Percentiles rank a stretch among this genome's conserved stretches.
Conservation (phyloP, 2,888 invertebrate species). For the Nudaria mundana region DNA sequence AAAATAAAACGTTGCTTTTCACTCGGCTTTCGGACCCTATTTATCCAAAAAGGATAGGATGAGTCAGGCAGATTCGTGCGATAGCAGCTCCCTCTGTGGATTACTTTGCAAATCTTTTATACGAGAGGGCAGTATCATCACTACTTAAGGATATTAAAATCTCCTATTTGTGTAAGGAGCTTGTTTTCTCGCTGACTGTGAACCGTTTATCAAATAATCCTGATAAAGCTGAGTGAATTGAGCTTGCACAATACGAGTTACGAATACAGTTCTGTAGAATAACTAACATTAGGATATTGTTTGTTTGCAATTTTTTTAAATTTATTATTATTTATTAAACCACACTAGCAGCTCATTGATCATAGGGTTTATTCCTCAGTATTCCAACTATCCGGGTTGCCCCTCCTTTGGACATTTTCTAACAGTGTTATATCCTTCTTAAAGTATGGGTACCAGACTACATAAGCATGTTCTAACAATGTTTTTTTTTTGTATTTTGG, state of each 20-base stretch:
- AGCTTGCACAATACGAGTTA: constrained; percentile 25
- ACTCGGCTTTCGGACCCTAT: constrained; percentile 66
- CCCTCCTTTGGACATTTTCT: too few relatives aligned
- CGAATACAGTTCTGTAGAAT: neutral
- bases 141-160: constrained; percentile 81
- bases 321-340: too few relatives aligned
- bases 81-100: constrained; percentile 74
- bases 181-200: constrained; percentile 71
- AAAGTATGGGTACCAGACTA: too few relatives aligned
- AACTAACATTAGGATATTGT: neutral
- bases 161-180: constrained; percentile 75
- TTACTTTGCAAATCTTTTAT: constrained; percentile 81
- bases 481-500: too few relatives aligned
- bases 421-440: too few relatives aligned
- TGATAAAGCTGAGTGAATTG: constrained; percentile 49
- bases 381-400: too few relatives aligned
- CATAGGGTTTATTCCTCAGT: too few relatives aligned
- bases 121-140: constrained; percentile 72
- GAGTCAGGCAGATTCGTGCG: constrained; percentile 78
- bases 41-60: constrained; percentile 78
- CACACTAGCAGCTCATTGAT: too few relatives aligned
- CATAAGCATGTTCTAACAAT: too few relatives aligned
- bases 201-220: constrained; percentile 64
- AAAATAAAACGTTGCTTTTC: constrained; percentile 51
- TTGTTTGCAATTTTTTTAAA: too few relatives aligned